Percentiles rank a stretch among this genome's conserved stretches.
Evolutionary conservation across 2,888 invertebrate genomes (phyloP).

Genomic region (Pemphredon lugubris): DNA sequence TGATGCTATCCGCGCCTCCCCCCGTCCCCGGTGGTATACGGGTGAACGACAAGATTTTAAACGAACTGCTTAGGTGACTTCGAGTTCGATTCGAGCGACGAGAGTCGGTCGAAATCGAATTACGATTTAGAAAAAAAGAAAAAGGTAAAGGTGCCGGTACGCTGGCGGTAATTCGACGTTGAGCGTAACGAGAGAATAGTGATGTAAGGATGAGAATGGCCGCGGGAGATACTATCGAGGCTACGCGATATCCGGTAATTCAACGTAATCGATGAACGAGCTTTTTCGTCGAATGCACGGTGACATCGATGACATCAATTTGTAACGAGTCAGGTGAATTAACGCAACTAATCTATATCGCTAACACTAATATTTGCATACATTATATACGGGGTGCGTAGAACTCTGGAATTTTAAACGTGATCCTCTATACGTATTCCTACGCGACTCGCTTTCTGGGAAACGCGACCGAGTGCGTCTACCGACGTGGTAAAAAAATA

Average conservation of each 20-base stretch:
- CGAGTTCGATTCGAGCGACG: too few species aligned
- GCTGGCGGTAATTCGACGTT: too few species aligned
- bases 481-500: constrained; percentile 2
- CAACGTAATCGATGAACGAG: neutral
- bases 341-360: neutral
- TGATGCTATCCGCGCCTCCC: constrained; percentile 1
- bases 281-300: neutral
- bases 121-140: too few species aligned
- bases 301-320: neutral
- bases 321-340: neutral
- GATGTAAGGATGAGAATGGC: neutral
- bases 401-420: constrained; percentile 5
- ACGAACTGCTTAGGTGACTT: too few species aligned
- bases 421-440: neutral
- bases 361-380: neutral
- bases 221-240: neutral
- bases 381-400: neutral
- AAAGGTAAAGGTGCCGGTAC: too few species aligned
- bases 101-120: too few species aligned
- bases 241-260: neutral
- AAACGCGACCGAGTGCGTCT: constrained; percentile 7
- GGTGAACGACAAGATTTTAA: too few species aligned
- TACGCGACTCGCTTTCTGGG: neutral
- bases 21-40: too few species aligned
- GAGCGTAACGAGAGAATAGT: too few species aligned